Evolutionary conservation across 2,113 vertebrate species (phyloP), one percentile per base, ranked within the genome.

Genomic region (Rhabdomys dilectus): DNA sequence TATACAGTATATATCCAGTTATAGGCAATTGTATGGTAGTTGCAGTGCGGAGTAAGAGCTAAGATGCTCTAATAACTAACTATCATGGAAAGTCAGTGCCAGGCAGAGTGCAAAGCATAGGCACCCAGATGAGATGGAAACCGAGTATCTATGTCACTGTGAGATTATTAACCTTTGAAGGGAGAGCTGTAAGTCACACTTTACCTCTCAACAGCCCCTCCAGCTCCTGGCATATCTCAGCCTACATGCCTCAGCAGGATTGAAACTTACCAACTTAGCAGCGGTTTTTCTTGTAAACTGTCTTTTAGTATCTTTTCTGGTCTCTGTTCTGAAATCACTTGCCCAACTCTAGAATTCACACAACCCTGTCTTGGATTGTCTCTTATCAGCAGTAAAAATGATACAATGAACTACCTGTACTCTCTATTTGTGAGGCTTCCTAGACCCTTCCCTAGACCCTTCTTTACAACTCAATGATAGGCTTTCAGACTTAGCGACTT

Each of bases 381-480:
- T 81, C 34, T 53, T 34, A 78, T 29, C 77, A 31, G 13, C 45
- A 70, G 42, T 86, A 73, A 82, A 77, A 95, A 51, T 34, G 60
- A 78, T 53, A 77, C 12, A 26, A 62, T 68, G 89, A 62, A 51
- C 56, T 22, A 7, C 36, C 64, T 2, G 58, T 9, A n/a, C 76
- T 66, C 56, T 92, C 45, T 15, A 56, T 88, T 15, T 36, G 88
- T 81, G 66, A 73, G 36, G 8, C 60, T 95, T 48, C 5, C 5
- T 31, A 91, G 68, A 84, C 6, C 1, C 7, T 56, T 82, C 16
- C 5, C 5, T 31, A 91, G 68, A 84, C 6, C 2, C 7, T 56
- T 82, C 16, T 94, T 96, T 92, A 85, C 12, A 91, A 64, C 81
- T 86, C 87, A 86, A n/a, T 64, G 80, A 56, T 34, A 78, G 34